These are phyloP conservation scores for Nineta flava DNA, from an alignment of 2,888 invertebrate species.

Conservation along the genomic window DNA sequence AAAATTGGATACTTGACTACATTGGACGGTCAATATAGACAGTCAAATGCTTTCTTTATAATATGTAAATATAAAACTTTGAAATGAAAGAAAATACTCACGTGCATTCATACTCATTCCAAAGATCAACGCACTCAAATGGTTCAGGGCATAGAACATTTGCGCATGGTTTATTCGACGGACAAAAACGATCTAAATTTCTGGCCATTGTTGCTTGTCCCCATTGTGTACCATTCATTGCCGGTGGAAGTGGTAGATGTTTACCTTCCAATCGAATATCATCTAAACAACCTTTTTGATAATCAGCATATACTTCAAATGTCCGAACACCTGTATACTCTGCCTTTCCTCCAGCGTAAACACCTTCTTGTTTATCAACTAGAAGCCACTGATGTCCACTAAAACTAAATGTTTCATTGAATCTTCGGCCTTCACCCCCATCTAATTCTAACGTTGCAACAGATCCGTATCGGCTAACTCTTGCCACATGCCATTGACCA, in stretches of 20 bases:
- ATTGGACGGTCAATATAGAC: too few species aligned
- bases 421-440: conserved; percentile 85
- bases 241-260: conserved; percentile 84
- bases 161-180: conserved; percentile 87
- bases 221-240: conserved; percentile 91
- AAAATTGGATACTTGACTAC: too few species aligned
- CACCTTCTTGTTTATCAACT: conserved; percentile 88
- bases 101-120: conserved; percentile 99
- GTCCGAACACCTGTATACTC: conserved; percentile 88
- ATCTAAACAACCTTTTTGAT: conserved; percentile 78
- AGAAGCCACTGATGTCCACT: conserved; percentile 83
- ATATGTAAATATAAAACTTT: conserved; percentile 1
- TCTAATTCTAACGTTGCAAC: conserved; percentile 86
- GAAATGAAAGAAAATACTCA: conserved; percentile 38
- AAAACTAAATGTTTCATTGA: conserved; percentile 84
- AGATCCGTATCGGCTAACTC: conserved; percentile 80
- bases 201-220: conserved; percentile 90
- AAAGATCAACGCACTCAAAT: conserved; percentile 88
- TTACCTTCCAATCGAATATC: conserved; percentile 84
- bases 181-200: conserved; percentile 82
- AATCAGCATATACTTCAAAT: conserved; percentile 88
- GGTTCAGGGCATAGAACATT: conserved; percentile 88
- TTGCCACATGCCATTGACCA: conserved; percentile 93
- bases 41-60: too few species aligned
- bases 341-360: conserved; percentile 90